Evolutionary conservation across 2,888 invertebrate genomes (phyloP), one percentile per base, ranked within the genome.

Genomic region (Lycocerus yunnanus): DNA sequence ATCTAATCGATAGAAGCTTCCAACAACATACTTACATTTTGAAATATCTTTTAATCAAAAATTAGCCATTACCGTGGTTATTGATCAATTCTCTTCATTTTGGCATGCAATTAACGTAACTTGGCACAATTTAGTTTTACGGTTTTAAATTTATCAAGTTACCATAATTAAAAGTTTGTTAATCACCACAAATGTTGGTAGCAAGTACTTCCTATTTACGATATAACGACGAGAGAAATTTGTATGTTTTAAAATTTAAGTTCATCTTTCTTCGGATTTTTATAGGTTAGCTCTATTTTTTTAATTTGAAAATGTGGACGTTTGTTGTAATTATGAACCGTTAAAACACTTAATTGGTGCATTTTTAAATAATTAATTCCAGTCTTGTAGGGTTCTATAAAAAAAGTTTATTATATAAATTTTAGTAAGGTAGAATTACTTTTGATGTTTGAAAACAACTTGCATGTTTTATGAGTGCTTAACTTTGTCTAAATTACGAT

Each of bases 401-500:
- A 63, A 63, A 21, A 66, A 67, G 71, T 58, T 20, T 74, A 66
- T 67, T 67, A 63, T 67, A 66, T 71, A 71, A 74, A 71, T 71
- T 74, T 74, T 66, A 71, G 63, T 69, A 73, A 73, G 66, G 69
- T 67, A 43, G 59, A 69, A 69, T 69, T 68, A 66, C 69, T 71
- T 27, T 74, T 74, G 67, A 71, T 67, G 63, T 71, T 63, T 21
- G 67, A 71, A 20, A 71, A 68, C 68, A 70, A 71, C 58, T 43
- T 74, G 58, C 69, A 69, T 73, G 69, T 73, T 73, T 73, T 69
- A 73, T 66, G 18, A 60, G 58, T 65, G 65, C 69, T 73, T 69
- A 58, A 69, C 65, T 73, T 69, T 61, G 15, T 69, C 68, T 72
- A 73, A 73, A 73, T 73, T 73, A 66, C 69, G 59, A 73, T 73